Conservation (phyloP, 2,113 vertebrate species). For the Epinephelus fuscoguttatus region DNA sequence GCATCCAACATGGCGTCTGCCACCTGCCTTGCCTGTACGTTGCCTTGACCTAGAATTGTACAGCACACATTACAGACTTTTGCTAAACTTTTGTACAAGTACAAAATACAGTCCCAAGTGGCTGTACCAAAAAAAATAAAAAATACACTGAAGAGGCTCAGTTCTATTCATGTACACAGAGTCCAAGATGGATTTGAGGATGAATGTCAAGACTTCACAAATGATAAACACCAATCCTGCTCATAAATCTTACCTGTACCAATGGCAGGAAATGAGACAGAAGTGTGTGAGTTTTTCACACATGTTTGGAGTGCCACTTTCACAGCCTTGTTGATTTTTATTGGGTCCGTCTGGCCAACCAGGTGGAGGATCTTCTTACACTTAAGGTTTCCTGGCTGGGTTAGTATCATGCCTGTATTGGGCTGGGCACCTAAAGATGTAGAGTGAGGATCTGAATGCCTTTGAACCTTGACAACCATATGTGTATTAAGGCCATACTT, state of each 20-base stretch:
- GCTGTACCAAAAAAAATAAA: background rate
- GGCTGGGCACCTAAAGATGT: conserved; percentile 73
- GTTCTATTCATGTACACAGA: background rate
- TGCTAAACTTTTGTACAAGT: background rate
- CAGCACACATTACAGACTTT: background rate
- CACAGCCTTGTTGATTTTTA: conserved; percentile 66
- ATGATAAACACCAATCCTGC: background rate
- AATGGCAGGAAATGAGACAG: conserved; percentile 92
- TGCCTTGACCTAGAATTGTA: conserved; percentile 77
- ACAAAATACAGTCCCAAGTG: background rate
- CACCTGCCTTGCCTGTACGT: conserved; percentile 64
- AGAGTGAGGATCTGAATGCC: background rate
- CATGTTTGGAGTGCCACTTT: conserved; percentile 84
- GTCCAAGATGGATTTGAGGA: background rate
- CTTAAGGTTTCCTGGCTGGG: conserved; percentile 85
- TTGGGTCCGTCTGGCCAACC: conserved; percentile 54
- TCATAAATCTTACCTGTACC: conserved; percentile 88
- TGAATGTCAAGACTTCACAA: background rate
- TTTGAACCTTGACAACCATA: background rate
- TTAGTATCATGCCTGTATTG: conserved; percentile 83
- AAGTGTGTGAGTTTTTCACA: conserved; percentile 76
- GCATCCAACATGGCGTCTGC: conserved; percentile 84
- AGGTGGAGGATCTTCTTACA: conserved; percentile 92
- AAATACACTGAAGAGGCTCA: background rate
- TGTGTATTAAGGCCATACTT: background rate